Percentiles rank a stretch among this genome's conserved stretches.
phyloP scores from a whole-genome alignment of 2,113 vertebrate genomes.

The Hassar affinis region DNA sequence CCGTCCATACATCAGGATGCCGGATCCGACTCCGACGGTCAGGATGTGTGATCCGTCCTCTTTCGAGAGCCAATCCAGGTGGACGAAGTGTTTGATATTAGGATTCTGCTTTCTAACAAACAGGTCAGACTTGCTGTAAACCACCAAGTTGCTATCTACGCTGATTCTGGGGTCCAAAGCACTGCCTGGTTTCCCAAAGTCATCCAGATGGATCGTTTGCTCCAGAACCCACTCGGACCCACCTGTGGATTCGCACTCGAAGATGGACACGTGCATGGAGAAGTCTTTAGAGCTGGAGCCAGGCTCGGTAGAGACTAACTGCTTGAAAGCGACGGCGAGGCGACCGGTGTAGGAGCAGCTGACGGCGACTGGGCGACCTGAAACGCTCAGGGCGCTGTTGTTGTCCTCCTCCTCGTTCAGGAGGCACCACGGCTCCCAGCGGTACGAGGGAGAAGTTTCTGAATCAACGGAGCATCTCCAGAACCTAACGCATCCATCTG shows the following conservation, averaged over 20 bases:
- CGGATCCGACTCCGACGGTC: constrained; percentile 94
- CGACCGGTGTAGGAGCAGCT: constrained; percentile 97
- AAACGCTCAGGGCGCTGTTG: constrained; percentile 86
- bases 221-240: constrained; percentile 98
- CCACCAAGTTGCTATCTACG: constrained; percentile 96
- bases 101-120: constrained; percentile 88
- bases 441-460: constrained; percentile 72
- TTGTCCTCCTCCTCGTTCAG: constrained; percentile 94
- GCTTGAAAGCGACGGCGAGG: constrained; percentile 92
- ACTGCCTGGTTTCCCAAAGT: constrained; percentile 82
- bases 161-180: constrained; percentile 90
- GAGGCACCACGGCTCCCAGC: constrained; percentile 91
- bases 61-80: constrained; percentile 98
- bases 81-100: constrained; percentile 95
- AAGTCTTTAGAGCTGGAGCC: constrained; percentile 81
- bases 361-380: constrained; percentile 91
- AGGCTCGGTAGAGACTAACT: constrained; percentile 77
- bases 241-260: constrained; percentile 97
- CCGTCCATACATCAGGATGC: constrained; percentile 96
- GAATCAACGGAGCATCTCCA: constrained; percentile 86
- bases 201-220: constrained; percentile 93
- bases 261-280: constrained; percentile 98
- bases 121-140: constrained; percentile 92
- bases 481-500: constrained; percentile 90
- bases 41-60: constrained; percentile 98